Conservation (phyloP, 2,888 invertebrate species). For the Sarcophaga caerulescens region DNA sequence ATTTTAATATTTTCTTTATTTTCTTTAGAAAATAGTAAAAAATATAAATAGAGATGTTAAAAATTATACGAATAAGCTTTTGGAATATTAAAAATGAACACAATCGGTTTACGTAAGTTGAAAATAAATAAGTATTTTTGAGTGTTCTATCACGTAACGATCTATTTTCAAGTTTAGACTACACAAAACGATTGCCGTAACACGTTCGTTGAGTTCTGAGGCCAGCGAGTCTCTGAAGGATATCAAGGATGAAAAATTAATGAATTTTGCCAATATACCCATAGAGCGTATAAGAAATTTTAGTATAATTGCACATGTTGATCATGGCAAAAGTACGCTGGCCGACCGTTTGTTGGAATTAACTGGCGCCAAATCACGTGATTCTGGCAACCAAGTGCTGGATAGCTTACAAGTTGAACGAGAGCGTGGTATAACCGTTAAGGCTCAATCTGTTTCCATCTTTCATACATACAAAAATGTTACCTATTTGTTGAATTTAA, state of each 20-base stretch:
- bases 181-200: conserved; percentile 6
- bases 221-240: background rate
- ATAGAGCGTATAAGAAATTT: conserved; percentile 90
- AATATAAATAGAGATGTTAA: conserved; percentile 48
- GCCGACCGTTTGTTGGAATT: conserved; percentile 97
- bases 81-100: conserved; percentile 32
- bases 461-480: conserved; percentile 86
- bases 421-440: conserved; percentile 98
- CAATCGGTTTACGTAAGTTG: conserved; percentile 31
- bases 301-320: conserved; percentile 99
- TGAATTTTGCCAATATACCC: conserved; percentile 74
- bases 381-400: conserved; percentile 87
- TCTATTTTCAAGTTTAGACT: conserved; percentile 32
- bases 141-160: conserved; percentile 8
- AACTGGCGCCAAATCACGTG: conserved; percentile 89
- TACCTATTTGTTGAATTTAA: conserved; percentile 93
- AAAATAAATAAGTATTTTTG: background rate
- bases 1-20: background rate
- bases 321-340: conserved; percentile 98
- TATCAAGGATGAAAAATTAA: conserved; percentile 55
- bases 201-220: conserved; percentile 30
- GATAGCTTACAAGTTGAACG: conserved; percentile 93
- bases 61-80: conserved; percentile 33
- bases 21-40: background rate
- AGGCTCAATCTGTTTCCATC: conserved; percentile 97